A percentile compares a stretch with the other conserved stretches of the same genome.
These are phyloP conservation scores for Helicoverpa armigera DNA, from an alignment of 1,140 invertebrate species.

Conservation along the genomic window DNA sequence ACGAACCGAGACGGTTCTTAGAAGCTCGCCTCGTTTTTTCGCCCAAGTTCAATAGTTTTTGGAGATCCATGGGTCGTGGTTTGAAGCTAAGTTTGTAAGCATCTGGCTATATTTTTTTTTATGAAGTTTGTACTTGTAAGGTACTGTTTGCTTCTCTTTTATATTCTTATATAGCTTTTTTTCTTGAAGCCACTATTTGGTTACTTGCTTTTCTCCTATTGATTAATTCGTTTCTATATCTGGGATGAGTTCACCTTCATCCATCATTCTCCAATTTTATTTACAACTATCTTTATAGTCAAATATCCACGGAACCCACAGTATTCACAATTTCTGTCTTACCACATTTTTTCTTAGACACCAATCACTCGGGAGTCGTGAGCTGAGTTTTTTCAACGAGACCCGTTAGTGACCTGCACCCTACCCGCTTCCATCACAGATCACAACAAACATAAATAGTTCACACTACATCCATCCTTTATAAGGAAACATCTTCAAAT, in stretches of 20 bases:
- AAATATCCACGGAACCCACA: constrained; percentile 35
- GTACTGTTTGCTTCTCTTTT: no score
- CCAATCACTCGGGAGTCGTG: constrained; percentile 73
- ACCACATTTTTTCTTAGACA: constrained; percentile 61
- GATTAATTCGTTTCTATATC: no score
- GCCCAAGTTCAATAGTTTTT: constrained; percentile 68
- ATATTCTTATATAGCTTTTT: no score
- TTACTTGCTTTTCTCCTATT: no score
- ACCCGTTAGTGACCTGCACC: constrained; percentile 68
- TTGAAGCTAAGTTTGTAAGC: constrained; percentile 24
- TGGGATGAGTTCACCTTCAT: no score
- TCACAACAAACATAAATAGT: constrained; percentile 49
- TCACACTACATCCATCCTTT: constrained; percentile 56
- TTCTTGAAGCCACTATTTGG: no score
- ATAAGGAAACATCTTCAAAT: constrained; percentile 19
- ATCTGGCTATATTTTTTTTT: neutral
- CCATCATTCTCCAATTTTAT: neutral
- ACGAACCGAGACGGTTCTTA: constrained; percentile 70
- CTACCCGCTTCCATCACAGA: constrained; percentile 52
- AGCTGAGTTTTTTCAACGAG: constrained; percentile 70
- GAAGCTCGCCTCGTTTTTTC: constrained; percentile 66
- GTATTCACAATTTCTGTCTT: constrained; percentile 46
- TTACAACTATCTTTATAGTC: constrained; percentile 11
- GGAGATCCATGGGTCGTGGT: constrained; percentile 59
- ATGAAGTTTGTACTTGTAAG: no score